Evolutionary conservation across 1,140 invertebrate species (phyloP).

Genomic region (Nomia melanderi): DNA sequence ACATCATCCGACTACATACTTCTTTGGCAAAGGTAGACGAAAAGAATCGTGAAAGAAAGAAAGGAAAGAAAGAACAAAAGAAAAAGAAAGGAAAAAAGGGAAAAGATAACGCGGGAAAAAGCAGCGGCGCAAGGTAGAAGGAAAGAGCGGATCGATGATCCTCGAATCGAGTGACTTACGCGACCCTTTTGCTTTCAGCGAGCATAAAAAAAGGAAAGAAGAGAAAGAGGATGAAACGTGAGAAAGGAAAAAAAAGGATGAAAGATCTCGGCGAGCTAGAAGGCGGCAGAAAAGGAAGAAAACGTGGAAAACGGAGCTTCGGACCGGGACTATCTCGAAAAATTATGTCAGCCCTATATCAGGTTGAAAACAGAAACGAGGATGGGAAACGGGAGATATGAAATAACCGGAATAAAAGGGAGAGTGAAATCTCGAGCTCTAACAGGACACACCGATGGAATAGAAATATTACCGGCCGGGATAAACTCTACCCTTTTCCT

Average conservation of each 20-base stretch:
- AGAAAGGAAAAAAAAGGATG: slow-evolving; percentile 33
- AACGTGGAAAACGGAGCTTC: background rate
- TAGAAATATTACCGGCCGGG: slow-evolving; percentile 64
- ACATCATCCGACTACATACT: slow-evolving; percentile 41
- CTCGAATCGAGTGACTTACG: slow-evolving; percentile 66
- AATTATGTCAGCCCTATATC: slow-evolving; percentile 74
- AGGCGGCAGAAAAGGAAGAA: slow-evolving; percentile 42
- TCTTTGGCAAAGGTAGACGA: background rate
- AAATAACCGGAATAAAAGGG: slow-evolving; percentile 67
- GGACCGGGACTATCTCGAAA: slow-evolving; percentile 67
- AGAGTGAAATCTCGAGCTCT: slow-evolving; percentile 65
- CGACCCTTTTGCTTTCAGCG: slow-evolving; percentile 59
- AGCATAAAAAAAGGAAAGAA: slow-evolving; percentile 29
- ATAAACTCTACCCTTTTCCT: slow-evolving; percentile 44
- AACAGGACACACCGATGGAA: slow-evolving; percentile 56
- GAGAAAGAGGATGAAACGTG: slow-evolving; percentile 8
- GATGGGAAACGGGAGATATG: slow-evolving; percentile 65
- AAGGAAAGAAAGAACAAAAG: slow-evolving; percentile 5
- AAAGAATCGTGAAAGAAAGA: background rate
- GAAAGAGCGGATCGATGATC: slow-evolving; percentile 47
- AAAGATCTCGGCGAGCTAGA: slow-evolving; percentile 38
- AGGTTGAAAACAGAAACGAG: slow-evolving; percentile 67
- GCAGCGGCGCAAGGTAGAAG: slow-evolving; percentile 17
- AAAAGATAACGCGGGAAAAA: background rate
- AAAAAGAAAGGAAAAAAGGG: slow-evolving; percentile 14